phyloP scores from a whole-genome alignment of 2,797 vertebrate species.

The Rhinoraja longicauda region DNA sequence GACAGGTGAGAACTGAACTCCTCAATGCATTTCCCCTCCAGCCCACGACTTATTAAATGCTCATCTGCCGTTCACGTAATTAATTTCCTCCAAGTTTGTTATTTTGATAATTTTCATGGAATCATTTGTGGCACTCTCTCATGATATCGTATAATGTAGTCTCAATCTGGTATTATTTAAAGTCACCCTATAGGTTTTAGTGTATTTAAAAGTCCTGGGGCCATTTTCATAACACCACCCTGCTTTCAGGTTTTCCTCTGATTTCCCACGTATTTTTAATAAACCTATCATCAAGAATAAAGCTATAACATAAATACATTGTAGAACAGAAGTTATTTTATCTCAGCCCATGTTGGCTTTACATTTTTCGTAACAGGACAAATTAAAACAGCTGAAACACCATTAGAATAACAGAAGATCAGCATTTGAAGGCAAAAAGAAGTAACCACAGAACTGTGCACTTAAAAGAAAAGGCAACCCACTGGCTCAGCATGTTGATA shows the following conservation, averaged over 20 bases:
- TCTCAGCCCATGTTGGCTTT: neutral
- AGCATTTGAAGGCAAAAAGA: constrained; percentile 30
- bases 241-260: constrained; percentile 10
- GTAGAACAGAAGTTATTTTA: neutral
- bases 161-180: constrained; percentile 36
- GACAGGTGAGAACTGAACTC: neutral
- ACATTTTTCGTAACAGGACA: constrained; percentile 5
- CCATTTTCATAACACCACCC: constrained; percentile 22
- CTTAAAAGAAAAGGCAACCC: constrained; percentile 35
- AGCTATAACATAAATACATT: constrained; percentile 23
- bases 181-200: constrained; percentile 14
- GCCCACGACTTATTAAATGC: neutral
- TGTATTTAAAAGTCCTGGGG: constrained; percentile 29
- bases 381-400: constrained; percentile 26
- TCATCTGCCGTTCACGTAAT: neutral
- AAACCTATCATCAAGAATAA: constrained; percentile 14
- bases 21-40: neutral
- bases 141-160: constrained; percentile 22
- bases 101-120: constrained; percentile 32
- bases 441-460: constrained; percentile 16
- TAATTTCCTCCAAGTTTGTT: neutral
- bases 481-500: constrained; percentile 37
- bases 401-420: constrained; percentile 18
- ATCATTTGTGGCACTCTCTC: constrained; percentile 19
- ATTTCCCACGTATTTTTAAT: constrained; percentile 29